Percentiles rank a stretch among this genome's conserved stretches.
Conservation (phyloP, 2,113 vertebrate species). For the Camelus dromedarius region DNA sequence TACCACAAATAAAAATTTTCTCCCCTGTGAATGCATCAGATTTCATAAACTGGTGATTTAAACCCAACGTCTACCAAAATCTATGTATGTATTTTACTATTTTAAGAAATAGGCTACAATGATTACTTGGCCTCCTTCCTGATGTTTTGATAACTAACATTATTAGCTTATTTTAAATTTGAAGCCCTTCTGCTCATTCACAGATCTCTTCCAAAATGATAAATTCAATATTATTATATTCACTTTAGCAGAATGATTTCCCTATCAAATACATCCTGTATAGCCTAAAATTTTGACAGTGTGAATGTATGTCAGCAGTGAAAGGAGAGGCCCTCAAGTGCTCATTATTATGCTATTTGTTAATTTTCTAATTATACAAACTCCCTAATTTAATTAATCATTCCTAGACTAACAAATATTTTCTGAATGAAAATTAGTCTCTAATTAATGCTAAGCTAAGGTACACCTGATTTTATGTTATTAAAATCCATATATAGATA, state of each 20-base stretch:
- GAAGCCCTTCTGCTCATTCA: not conserved
- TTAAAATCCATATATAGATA: not conserved
- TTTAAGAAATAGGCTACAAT: not conserved
- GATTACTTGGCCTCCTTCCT: not conserved
- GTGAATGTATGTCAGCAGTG: not conserved
- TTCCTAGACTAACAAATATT: not conserved
- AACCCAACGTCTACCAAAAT: not conserved
- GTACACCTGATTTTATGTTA: not conserved
- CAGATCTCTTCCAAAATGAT: not conserved
- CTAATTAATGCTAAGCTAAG: not conserved
- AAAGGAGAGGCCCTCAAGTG: not conserved
- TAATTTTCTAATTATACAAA: constrained; percentile 12
- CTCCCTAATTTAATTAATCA: not conserved
- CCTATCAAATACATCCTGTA: not conserved
- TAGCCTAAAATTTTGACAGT: not conserved
- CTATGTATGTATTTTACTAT: not conserved
- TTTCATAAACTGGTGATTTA: not conserved
- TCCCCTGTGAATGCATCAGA: not conserved
- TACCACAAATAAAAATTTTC: not conserved
- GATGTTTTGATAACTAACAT: not conserved
- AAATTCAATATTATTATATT: not conserved
- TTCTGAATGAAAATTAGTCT: not conserved
- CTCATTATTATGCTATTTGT: not conserved
- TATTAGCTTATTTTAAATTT: not conserved
- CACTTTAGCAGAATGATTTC: not conserved